Percentiles rank a stretch among this genome's conserved stretches.
phyloP scores from a whole-genome alignment of 2,113 vertebrate genomes.

The Hymenochirus boettgeri region DNA sequence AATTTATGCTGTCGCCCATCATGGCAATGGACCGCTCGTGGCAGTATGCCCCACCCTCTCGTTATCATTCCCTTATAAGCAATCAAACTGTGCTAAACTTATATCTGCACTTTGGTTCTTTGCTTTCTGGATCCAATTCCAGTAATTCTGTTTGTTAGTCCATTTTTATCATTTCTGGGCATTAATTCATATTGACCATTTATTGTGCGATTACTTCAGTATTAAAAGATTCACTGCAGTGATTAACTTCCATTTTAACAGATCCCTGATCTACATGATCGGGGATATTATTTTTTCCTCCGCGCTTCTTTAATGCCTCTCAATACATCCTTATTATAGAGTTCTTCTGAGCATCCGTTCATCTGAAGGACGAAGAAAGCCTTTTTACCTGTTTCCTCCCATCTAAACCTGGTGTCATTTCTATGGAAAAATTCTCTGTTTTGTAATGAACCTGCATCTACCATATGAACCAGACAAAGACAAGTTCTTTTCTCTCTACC shows the following conservation, averaged over 20 bases:
- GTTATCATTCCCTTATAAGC: constrained; percentile 5
- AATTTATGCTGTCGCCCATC: background rate
- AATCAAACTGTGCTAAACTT: background rate
- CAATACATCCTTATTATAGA: background rate
- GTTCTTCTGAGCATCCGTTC: background rate
- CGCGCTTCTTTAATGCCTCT: background rate
- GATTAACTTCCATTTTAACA: background rate
- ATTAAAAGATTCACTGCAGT: constrained; percentile 3
- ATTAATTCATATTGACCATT: constrained; percentile 7
- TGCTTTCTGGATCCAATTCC: background rate
- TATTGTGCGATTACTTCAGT: constrained; percentile 13
- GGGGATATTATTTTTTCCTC: constrained; percentile 2
- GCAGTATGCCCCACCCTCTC: constrained; percentile 7
- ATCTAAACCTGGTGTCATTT: constrained; percentile 21
- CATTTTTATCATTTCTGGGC: background rate
- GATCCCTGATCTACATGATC: background rate
- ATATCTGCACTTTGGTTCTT: background rate
- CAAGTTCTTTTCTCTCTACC: background rate
- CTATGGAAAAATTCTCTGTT: constrained; percentile 12
- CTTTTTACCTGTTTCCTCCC: constrained; percentile 44
- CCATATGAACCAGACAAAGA: constrained; percentile 18
- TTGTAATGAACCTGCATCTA: constrained; percentile 4
- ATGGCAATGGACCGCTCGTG: constrained; percentile 23
- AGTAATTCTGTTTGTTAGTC: background rate
- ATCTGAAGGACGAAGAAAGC: background rate